phyloP scores from a whole-genome alignment of 2,888 invertebrate genomes.

The Acholoe squamosa region DNA sequence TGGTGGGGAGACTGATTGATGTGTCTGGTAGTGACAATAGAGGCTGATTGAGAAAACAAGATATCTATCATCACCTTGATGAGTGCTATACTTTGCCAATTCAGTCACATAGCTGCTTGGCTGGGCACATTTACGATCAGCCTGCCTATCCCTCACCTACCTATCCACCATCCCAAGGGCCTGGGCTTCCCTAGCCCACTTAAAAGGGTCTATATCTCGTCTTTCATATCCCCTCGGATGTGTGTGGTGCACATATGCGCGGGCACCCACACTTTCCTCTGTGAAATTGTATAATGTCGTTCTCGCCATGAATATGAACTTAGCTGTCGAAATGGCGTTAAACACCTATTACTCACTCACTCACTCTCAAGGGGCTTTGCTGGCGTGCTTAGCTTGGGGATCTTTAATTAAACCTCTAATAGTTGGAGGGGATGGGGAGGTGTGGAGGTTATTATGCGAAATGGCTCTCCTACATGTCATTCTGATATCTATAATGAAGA shows the following conservation, averaged over 20 bases:
- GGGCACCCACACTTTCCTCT: too few relatives aligned
- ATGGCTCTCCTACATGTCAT: neutral
- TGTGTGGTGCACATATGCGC: too few relatives aligned
- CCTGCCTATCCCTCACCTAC: too few relatives aligned
- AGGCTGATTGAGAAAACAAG: slow-evolving; percentile 36
- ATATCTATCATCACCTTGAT: slow-evolving; percentile 29
- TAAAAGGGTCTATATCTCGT: too few relatives aligned
- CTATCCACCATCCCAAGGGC: too few relatives aligned
- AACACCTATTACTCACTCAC: too few relatives aligned
- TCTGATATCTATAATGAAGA: neutral
- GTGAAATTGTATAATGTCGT: too few relatives aligned
- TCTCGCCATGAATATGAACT: too few relatives aligned
- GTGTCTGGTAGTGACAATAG: neutral
- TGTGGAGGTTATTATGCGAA: neutral
- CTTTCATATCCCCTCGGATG: too few relatives aligned
- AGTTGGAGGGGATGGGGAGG: neutral
- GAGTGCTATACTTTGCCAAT: neutral
- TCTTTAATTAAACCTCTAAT: neutral
- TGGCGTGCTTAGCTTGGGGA: neutral
- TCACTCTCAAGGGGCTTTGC: neutral
- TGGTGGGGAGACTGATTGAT: neutral
- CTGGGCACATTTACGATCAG: neutral
- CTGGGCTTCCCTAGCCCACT: too few relatives aligned
- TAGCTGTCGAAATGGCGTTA: too few relatives aligned
- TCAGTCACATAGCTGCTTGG: neutral